Evolutionary conservation across 2,888 invertebrate genomes (phyloP).

Genomic region (Brenthis hecate): DNA sequence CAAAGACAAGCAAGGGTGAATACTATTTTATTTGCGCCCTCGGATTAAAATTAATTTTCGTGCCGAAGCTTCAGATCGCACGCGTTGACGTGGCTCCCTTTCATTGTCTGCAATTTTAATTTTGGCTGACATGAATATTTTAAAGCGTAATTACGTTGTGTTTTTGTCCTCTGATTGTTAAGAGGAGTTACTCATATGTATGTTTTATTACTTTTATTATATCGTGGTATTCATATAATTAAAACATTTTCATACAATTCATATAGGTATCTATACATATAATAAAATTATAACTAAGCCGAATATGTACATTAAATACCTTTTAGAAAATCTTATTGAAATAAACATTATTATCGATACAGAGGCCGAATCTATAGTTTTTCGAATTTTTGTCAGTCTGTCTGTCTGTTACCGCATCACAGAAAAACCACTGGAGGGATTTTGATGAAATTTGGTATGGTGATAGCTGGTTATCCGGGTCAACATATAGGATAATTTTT

Average conservation of each 20-base stretch:
- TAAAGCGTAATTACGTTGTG: conserved; percentile 32
- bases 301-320: too few relatives aligned
- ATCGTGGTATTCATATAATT: background rate
- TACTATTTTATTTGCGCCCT: conserved; percentile 74
- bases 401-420: too few relatives aligned
- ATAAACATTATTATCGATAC: too few relatives aligned
- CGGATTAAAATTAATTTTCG: conserved; percentile 79
- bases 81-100: conserved; percentile 52
- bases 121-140: conserved; percentile 66
- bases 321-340: too few relatives aligned
- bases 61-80: conserved; percentile 64
- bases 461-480: too few relatives aligned
- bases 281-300: too few relatives aligned
- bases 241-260: background rate
- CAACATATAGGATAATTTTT: too few relatives aligned
- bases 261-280: too few relatives aligned
- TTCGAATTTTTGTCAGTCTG: too few relatives aligned
- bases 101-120: conserved; percentile 71
- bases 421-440: too few relatives aligned
- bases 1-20: conserved; percentile 71
- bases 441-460: too few relatives aligned
- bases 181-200: conserved; percentile 39
- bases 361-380: too few relatives aligned
- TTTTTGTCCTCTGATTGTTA: conserved; percentile 45
- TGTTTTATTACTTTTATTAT: conserved; percentile 1